Base-by-base conservation (phyloP, 2,113 vertebrate genomes). In the Anthoscopus minutus region DNA sequence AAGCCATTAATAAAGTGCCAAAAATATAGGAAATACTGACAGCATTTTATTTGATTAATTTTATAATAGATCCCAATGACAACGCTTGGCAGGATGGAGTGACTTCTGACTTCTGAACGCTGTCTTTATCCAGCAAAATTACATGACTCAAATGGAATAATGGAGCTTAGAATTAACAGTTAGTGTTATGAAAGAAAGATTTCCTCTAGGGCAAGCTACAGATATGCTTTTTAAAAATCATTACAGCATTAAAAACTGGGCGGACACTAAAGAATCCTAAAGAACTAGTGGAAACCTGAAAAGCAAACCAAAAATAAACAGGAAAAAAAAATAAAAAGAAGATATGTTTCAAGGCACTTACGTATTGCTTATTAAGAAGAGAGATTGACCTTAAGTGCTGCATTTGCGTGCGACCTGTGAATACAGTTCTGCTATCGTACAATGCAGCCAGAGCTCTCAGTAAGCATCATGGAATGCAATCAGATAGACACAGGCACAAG, bases 261-360 rank as follows among this genome's bases (percentile, higher is more conserved):
- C 57, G 27, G 84, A 86, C 0, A 4, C 79, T 91, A 74, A 78
- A 74, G 86, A 91, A 91, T 66, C 50, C 81, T 93, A 96, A 77
- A 85, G 88, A 85, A 96, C 85, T 76, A 88, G 86, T 86, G 94
- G 91, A 76, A 92, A 58, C 20, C 69, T 71, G 90, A 96, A 94
- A 85, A 90, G 45, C 27, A 67, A 92, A 69, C 5, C 45, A 88
- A 87, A 95, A 93, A 88, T 47, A 83, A 87, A 88, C 64, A 80
- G 71, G 38, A 10, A 15, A 57, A 48, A n/a, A 14, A 78, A 25
- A 86, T 81, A 45, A 20, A 16, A 51, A 83, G 27, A 88, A 88
- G 94, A 92, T 67, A 48, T 86, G 96, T 96, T 97, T 97, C 98
- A 98, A 98, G 98, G 98, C 98, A 98, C 98, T 98, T 98, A 97